phyloP scores from a whole-genome alignment of 2,888 invertebrate genomes.

The Ligdia adustata region DNA sequence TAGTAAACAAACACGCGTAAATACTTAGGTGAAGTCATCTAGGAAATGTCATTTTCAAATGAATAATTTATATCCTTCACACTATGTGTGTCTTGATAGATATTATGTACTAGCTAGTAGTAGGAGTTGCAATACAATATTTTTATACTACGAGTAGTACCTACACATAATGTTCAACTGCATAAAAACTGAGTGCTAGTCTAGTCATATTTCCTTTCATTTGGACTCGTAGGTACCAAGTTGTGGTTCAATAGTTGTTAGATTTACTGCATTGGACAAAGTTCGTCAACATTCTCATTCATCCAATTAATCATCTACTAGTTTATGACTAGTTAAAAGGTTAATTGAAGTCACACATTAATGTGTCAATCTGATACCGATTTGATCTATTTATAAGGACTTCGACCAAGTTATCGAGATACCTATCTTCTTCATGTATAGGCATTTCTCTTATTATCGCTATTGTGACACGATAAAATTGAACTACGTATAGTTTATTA shows the following conservation, averaged over 20 bases:
- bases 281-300: not conserved
- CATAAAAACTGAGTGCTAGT: no score
- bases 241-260: not conserved
- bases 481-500: no score
- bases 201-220: slow-evolving; percentile 22
- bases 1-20: slow-evolving; percentile 2
- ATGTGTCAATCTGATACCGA: slow-evolving; percentile 7
- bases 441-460: no score
- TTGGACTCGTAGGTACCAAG: no score
- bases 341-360: slow-evolving; percentile 18
- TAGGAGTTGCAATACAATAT: slow-evolving; percentile 16
- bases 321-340: slow-evolving; percentile 7
- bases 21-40: slow-evolving; percentile 17
- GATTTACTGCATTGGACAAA: not conserved
- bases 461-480: no score
- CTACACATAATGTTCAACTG: no score
- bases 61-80: slow-evolving; percentile 14
- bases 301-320: not conserved
- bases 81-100: not conserved
- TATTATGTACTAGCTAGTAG: slow-evolving; percentile 1
- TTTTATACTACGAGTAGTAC: no score
- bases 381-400: not conserved
- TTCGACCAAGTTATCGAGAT: no score
- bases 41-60: slow-evolving; percentile 12
- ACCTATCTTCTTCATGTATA: no score